Conservation (phyloP, 2,113 vertebrate genomes). For the Phyllopteryx taeniolatus region DNA sequence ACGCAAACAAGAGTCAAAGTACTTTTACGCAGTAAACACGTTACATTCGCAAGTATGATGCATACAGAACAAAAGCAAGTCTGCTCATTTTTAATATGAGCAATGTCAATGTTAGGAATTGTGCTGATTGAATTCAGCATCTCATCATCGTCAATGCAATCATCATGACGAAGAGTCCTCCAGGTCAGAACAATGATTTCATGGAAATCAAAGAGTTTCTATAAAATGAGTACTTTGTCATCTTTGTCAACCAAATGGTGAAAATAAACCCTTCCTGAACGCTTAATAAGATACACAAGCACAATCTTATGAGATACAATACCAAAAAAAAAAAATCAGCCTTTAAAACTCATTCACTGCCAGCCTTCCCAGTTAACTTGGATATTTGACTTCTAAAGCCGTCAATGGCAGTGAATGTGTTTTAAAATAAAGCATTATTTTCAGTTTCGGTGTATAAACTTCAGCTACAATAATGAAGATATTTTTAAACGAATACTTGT, state of each 20-base stretch:
- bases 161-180: conserved; percentile 34
- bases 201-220: conserved; percentile 71
- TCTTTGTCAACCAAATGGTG: not conserved
- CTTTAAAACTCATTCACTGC: too few species aligned
- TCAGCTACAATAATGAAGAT: too few species aligned
- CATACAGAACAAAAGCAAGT: conserved; percentile 36
- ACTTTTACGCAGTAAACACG: conserved; percentile 40
- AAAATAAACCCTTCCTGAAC: not conserved
- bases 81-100: conserved; percentile 17
- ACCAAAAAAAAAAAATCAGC: not conserved
- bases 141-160: conserved; percentile 69
- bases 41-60: conserved; percentile 32
- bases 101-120: conserved; percentile 41
- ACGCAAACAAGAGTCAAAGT: conserved; percentile 33
- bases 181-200: conserved; percentile 63
- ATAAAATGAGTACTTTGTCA: conserved; percentile 18
- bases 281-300: not conserved
- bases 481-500: too few species aligned
- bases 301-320: not conserved
- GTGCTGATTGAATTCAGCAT: conserved; percentile 42
- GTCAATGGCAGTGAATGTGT: too few species aligned
- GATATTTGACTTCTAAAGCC: too few species aligned
- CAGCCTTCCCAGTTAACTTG: too few species aligned
- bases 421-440: too few species aligned
- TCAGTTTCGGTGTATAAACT: too few species aligned